Evolutionary conservation across 2,888 invertebrate species (phyloP), one percentile per base, ranked within the genome.

Genomic region (Drepanosiphum platanoidis): DNA sequence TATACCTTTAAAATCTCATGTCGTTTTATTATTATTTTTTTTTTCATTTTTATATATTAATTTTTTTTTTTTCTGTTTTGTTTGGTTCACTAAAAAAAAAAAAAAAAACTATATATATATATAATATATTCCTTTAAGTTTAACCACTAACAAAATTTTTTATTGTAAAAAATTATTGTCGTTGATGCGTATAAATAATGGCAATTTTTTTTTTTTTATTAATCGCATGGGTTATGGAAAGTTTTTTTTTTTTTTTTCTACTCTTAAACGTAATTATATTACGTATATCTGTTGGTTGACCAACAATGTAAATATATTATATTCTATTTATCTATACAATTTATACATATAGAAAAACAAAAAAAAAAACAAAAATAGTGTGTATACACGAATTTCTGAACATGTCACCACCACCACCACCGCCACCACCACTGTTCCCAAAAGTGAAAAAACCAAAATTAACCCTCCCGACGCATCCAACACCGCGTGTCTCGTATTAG

Each of bases 181-280:
- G 58, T 84, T 77, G 30, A 84, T 77, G 36, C 75, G 68, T 84
- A 64, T n/a, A 64, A 34, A 75, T 64, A 77, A 75, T 84, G 84
- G 46, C 84, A 77, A 77, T 84, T 84, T 77, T 84, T 83, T 75
- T 82, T 64, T 46, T 27, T 64, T 68, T 46, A 39, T 83, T 58
- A 77, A 84, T 84, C 84, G 84, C 84, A 84, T 84, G 84, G 84
- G 84, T 84, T 77, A 77, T 84, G 84, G 84, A 83, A 72, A 74
- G 32, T 72, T 82, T 82, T 46, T 70, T 70, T 32, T 46, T 84
- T 70, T n/a, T 70, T 68, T 61, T 61, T 61, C 64, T 64, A 46
- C 34, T 68, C 68, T 80, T 30, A 30, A 71, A 64, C 64, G 81
- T 71, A 70, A n/a, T n/a, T n/a, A n/a, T n/a, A n/a, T n/a, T n/a